Evolutionary conservation across 1,140 invertebrate genomes (phyloP), one percentile per base, ranked within the genome.

Genomic region (Acyrthosiphon pisum): DNA sequence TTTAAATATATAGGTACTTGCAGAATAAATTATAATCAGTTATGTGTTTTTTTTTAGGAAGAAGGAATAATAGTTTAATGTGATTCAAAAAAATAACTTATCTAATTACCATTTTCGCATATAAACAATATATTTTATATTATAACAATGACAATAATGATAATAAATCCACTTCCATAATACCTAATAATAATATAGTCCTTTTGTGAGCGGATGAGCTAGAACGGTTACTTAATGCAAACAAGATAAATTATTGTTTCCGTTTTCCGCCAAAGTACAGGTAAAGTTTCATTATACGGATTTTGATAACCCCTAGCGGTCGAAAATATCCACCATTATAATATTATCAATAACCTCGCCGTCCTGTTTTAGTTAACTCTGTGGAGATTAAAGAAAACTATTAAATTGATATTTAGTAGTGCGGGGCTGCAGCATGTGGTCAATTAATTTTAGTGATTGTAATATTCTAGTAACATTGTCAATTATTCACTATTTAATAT

Each of bases 171-270:
- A 50, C 46, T 87, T n/a, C 37, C 30, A 11, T 87, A 50, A 20
- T 50, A 22, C 18, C 2, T 37, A 76, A 37, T 37, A 87, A 35
- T 87, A 50, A 48, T 87, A 22, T 50, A 48, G 46, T 22, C 86
- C 86, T 87, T 87, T 48, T 87, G 44, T 48, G 7, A 87, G 30
- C n/a, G 44, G 30, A 87, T 35, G 86, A n/a, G 46, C 30, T 89
- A 41, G 48, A 26, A 89, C 6, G 14, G 87, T 56, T 53, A 56
- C 87, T 89, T 56, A 89, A 89, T 44, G 20, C 87, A 14, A 53
- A 50, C n/a, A 89, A 89, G n/a, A 89, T 56, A 30, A 89, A 89
- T 89, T 89, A 89, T 56, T 22, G 87, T 89, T 89, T 56, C 46
- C 86, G 46, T 88, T 88, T 88, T 88, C 87, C 50, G 35, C 48